phyloP scores from a whole-genome alignment of 2,888 invertebrate genomes.

The Eilema griseolum region DNA sequence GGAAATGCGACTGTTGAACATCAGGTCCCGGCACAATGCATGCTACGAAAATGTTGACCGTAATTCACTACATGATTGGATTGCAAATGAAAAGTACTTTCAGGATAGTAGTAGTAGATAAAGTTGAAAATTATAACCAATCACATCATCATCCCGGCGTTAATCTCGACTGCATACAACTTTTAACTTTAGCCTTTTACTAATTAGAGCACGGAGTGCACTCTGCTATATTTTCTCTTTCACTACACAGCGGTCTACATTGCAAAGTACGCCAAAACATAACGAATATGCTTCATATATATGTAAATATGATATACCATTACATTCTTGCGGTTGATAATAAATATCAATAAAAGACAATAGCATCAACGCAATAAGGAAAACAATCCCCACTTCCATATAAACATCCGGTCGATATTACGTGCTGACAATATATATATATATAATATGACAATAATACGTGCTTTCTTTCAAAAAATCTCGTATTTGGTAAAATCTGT shows the following conservation, averaged over 20 bases:
- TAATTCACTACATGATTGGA: no score
- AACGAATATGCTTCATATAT: background rate
- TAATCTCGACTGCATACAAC: no score
- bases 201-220: no score
- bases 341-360: conserved; percentile 7
- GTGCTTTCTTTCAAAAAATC: no score
- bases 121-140: no score
- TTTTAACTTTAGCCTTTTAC: no score
- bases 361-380: background rate
- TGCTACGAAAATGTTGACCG: background rate
- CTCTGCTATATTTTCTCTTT: background rate
- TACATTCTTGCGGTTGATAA: background rate
- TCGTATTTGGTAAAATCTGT: no score
- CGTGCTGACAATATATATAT: conserved; percentile 59
- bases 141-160: no score
- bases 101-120: no score
- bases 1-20: background rate
- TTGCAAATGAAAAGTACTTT: no score
- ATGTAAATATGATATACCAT: background rate
- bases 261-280: background rate
- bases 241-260: background rate
- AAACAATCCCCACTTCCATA: conserved; percentile 26
- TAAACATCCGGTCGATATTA: conserved; percentile 39
- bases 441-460: no score
- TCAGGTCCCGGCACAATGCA: background rate